These are phyloP conservation scores for Drosophila aldrichi DNA, from an alignment of 2,888 invertebrate genomes.

Conservation along the genomic window DNA sequence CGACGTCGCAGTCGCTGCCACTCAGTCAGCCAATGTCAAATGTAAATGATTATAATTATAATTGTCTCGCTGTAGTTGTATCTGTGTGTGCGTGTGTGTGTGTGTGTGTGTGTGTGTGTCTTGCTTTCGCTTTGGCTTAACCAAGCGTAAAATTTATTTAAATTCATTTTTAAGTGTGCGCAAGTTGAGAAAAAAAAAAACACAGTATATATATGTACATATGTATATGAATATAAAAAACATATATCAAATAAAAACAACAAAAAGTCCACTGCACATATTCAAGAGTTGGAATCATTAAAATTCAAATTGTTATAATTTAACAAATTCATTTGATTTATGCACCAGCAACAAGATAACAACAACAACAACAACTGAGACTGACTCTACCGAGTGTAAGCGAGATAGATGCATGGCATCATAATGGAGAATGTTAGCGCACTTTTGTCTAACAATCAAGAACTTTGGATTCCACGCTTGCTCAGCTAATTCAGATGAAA, in stretches of 20 bases:
- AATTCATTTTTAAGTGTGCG: conserved; percentile 80
- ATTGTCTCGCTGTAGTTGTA: conserved; percentile 50
- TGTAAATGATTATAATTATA: conserved; percentile 78
- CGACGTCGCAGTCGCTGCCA: conserved; percentile 38
- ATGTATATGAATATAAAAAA: conserved; percentile 38
- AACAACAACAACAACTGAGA: not conserved
- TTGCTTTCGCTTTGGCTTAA: conserved; percentile 66
- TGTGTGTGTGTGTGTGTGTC: conserved; percentile 25
- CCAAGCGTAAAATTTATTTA: conserved; percentile 82
- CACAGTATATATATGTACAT: not conserved
- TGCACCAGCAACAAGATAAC: conserved; percentile 28
- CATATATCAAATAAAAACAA: conserved; percentile 24
- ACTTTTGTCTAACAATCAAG: conserved; percentile 2
- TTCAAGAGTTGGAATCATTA: conserved; percentile 36
- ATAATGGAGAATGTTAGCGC: not conserved
- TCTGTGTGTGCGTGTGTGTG: conserved; percentile 6
- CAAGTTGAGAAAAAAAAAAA: conserved; percentile 61
- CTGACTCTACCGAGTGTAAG: no score
- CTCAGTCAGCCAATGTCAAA: conserved; percentile 73
- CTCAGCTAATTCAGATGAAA: not conserved
- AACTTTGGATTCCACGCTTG: not conserved
- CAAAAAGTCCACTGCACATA: conserved; percentile 32
- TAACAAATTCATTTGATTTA: conserved; percentile 50
- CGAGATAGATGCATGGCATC: not conserved
- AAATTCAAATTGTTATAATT: conserved; percentile 46